Evolutionary conservation across 2,113 vertebrate species (phyloP), one percentile per base, ranked within the genome.

Genomic region (Mus pahari): DNA sequence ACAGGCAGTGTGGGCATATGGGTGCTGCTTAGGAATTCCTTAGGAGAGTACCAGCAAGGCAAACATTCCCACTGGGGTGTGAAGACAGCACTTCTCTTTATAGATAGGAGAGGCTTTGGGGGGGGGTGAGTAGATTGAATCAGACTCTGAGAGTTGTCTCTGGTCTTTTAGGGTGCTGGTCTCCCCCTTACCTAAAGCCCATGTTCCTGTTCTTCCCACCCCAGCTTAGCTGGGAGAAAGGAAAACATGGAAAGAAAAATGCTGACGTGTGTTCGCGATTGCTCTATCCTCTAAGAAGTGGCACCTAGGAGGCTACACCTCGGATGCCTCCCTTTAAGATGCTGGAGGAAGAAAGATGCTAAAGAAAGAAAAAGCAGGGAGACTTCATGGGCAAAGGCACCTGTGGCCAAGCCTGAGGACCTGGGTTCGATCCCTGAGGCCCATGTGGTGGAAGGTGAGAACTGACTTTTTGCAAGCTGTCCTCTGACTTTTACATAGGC

Each of bases 11-110:
- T 28, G 26, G 58, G 90, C 75, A 79, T 20, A 28, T 50, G 71
- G 42, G 64, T 5, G 90, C 90, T 36, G 17, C 58, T 81, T n/a
- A 53, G 94, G 92, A 94, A 89, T 33, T 77, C 58, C 20, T 55
- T 74, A 9, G 88, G 84, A 39, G 74, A 45, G 60, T 24, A 9
- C 71, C 39, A n/a, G 58, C 60, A 73, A 68, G 81, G 75, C 12
- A 71, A n/a, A 14, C 12, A 26, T 4, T 82, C 45, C 62, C 68
- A 26, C 0, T 16, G 10, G n/a, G 55, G n/a, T 28, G 10, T 0
- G 26, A 31, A 42, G 66, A 13, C 5, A 22, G 19, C 17, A 36
- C 39, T 28, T 92, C 82, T 60, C 42, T 55, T 16, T 16, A 3
- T 0, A 2, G n/a, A 70, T 17, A 66, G 70, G 19, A 50, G 42